Conservation (phyloP, 2,797 vertebrate species). For the Rhabdophis nuchalis region DNA sequence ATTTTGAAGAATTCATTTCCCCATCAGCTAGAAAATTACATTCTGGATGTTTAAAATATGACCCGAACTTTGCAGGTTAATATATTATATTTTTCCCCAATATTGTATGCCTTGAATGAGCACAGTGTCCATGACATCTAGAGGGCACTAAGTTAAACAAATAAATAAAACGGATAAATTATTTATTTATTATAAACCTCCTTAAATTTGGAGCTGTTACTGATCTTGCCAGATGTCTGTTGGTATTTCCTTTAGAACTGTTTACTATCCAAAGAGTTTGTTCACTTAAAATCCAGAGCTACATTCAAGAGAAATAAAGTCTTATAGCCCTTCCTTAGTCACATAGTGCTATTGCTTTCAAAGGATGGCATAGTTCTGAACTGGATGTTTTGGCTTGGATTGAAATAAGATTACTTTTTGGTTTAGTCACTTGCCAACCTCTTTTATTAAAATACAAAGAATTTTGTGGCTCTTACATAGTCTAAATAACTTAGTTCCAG, state of each 20-base stretch:
- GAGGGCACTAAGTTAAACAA: neutral
- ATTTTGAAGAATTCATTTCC: rapidly evolving
- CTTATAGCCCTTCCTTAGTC: neutral
- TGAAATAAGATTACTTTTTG: neutral
- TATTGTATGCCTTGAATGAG: neutral
- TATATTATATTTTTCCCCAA: neutral
- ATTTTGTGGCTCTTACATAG: neutral
- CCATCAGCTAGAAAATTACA: rapidly evolving
- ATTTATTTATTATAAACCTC: neutral
- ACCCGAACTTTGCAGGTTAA: neutral
- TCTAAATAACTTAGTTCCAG: neutral
- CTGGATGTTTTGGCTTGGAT: neutral
- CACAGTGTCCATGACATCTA: neutral
- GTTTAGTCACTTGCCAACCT: neutral
- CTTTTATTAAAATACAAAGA: neutral
- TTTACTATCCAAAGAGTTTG: neutral
- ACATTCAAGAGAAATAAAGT: neutral
- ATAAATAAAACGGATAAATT: rapidly evolving
- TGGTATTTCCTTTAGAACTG: rapidly evolving
- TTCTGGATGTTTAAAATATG: rapidly evolving
- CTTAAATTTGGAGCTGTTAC: rapidly evolving
- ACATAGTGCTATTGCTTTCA: neutral
- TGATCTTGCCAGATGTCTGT: neutral
- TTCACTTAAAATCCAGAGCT: rapidly evolving
- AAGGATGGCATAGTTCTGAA: neutral